These are phyloP conservation scores for Tolmerus cingulatus DNA, from an alignment of 2,888 invertebrate species.

Conservation along the genomic window DNA sequence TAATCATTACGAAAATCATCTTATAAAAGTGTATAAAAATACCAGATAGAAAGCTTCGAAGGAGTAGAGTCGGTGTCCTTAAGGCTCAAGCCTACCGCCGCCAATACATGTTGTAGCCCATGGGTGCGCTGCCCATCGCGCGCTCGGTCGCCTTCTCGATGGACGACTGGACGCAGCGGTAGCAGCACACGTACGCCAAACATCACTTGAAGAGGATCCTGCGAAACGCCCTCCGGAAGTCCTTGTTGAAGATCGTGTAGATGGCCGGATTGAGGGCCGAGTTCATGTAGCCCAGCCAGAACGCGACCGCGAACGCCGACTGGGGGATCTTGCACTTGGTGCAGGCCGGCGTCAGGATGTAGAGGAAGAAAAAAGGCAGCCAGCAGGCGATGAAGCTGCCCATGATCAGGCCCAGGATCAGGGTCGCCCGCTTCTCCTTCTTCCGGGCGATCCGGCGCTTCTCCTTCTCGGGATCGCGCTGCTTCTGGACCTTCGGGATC, in stretches of 20 bases:
- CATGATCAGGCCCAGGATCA: constrained; percentile 97
- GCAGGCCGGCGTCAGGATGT: constrained; percentile 85
- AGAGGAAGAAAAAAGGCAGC: constrained; percentile 97
- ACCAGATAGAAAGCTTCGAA: constrained; percentile 15
- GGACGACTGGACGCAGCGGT: constrained; percentile 71
- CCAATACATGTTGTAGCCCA: constrained; percentile 62
- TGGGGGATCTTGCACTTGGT: constrained; percentile 78
- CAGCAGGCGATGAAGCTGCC: constrained; percentile 98
- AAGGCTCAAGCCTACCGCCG: constrained; percentile 49
- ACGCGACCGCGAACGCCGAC: constrained; percentile 89
- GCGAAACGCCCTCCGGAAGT: constrained; percentile 94
- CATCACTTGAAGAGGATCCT: constrained; percentile 96
- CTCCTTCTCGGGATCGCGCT: constrained; percentile 90
- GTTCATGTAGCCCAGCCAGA: constrained; percentile 98
- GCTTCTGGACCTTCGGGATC: constrained; percentile 77
- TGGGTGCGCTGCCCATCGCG: constrained; percentile 64
- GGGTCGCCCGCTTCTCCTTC: constrained; percentile 94
- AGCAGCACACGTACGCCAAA: constrained; percentile 86
- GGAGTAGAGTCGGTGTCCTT: background rate
- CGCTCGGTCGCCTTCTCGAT: constrained; percentile 65
- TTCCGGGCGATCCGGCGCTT: constrained; percentile 92
- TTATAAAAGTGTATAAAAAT: constrained; percentile 29
- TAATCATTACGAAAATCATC: background rate
- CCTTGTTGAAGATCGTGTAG: constrained; percentile 97
- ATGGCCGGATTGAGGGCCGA: constrained; percentile 95